phyloP scores from a whole-genome alignment of 2,888 invertebrate genomes.

The Acanthosoma haemorrhoidale region DNA sequence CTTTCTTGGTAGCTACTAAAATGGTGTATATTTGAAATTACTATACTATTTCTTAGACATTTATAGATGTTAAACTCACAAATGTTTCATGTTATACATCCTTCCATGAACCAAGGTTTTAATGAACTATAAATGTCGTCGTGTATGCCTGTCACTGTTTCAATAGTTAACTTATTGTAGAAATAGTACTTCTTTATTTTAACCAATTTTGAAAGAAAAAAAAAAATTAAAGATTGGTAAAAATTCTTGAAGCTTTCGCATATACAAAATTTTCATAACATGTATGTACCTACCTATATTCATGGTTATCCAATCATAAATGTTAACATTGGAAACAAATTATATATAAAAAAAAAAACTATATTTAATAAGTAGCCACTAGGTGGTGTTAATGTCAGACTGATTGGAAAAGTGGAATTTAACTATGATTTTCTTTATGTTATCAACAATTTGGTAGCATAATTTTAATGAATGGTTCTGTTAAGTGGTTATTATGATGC shows the following conservation, averaged over 20 bases:
- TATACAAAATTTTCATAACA: background rate
- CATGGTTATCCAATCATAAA: background rate
- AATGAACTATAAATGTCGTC: slow-evolving; percentile 1
- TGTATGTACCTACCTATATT: slow-evolving; percentile 2
- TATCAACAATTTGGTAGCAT: background rate
- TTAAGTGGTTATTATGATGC: background rate
- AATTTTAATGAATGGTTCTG: background rate
- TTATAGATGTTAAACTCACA: background rate
- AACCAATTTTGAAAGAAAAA: background rate
- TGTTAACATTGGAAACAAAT: background rate
- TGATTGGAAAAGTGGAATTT: slow-evolving; percentile 10
- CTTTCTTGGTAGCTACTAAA: background rate
- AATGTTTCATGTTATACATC: background rate
- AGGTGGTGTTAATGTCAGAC: slow-evolving; percentile 13
- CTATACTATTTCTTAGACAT: slow-evolving; percentile 5
- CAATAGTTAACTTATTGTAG: slow-evolving; percentile 5
- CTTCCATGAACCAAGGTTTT: slow-evolving; percentile 5
- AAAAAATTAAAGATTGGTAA: background rate
- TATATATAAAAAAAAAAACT: background rate
- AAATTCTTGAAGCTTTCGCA: background rate
- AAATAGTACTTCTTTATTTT: background rate
- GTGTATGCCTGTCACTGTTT: background rate
- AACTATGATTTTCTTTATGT: background rate
- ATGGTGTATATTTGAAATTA: background rate
- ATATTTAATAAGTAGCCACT: slow-evolving; percentile 3